phyloP scores from a whole-genome alignment of 2,888 invertebrate species.

The Drosophila imparisetae region DNA sequence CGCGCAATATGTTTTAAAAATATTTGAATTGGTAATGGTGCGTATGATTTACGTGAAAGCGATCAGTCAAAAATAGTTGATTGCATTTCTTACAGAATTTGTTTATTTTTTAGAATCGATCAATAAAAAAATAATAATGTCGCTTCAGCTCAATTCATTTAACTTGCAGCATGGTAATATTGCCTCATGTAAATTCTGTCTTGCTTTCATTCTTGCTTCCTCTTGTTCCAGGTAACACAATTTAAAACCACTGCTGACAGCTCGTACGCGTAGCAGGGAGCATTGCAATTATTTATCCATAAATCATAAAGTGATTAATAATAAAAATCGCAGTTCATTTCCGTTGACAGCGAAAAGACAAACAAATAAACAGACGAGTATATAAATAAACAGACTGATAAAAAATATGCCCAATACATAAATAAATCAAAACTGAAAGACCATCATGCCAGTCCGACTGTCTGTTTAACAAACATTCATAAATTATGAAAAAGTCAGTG shows the following conservation, averaged over 20 bases:
- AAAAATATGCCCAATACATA: slow-evolving; percentile 56
- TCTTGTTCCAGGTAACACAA: neutral
- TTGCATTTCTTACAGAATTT: neutral
- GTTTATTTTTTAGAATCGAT: neutral
- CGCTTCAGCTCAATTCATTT: slow-evolving; percentile 29
- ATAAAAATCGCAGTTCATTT: slow-evolving; percentile 78
- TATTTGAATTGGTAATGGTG: slow-evolving; percentile 48
- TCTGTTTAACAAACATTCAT: slow-evolving; percentile 63
- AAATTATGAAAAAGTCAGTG: slow-evolving; percentile 49
- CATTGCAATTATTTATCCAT: slow-evolving; percentile 72
- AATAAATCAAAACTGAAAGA: slow-evolving; percentile 69
- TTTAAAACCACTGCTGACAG: slow-evolving; percentile 44
- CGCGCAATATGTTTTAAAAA: slow-evolving; percentile 38
- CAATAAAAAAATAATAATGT: neutral
- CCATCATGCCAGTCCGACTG: slow-evolving; percentile 33
- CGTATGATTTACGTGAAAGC: slow-evolving; percentile 45
- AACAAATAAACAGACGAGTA: slow-evolving; percentile 49
- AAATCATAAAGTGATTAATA: slow-evolving; percentile 74
- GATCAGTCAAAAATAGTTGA: neutral
- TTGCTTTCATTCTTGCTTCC: neutral
- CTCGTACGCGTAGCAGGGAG: slow-evolving; percentile 36
- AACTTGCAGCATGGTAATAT: neutral
- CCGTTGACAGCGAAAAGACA: slow-evolving; percentile 71
- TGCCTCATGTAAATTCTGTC: neutral
- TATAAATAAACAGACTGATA: slow-evolving; percentile 38